These are phyloP conservation scores for Pipistrellus kuhlii DNA, from an alignment of 2,797 vertebrate genomes.

Conservation along the genomic window DNA sequence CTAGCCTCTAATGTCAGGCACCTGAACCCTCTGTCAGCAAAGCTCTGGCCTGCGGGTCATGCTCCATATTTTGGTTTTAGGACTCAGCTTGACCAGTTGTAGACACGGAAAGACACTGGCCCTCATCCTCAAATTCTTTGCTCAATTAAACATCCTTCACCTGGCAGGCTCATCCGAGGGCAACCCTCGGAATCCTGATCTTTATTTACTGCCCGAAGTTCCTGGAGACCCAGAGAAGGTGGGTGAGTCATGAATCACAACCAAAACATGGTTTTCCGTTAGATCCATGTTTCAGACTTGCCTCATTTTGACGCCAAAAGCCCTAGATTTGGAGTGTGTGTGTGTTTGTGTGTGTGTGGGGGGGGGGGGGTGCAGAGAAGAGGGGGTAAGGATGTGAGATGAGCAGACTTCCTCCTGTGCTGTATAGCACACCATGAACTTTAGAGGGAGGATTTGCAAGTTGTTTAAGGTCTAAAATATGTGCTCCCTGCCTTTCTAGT, in stretches of 20 bases:
- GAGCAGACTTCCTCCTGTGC: background rate
- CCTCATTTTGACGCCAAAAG: conserved; percentile 2
- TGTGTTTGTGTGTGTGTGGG: too few species aligned
- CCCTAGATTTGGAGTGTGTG: background rate
- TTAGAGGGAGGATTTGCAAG: conserved; percentile 60
- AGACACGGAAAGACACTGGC: background rate
- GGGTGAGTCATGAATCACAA: background rate
- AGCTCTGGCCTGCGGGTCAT: too few species aligned
- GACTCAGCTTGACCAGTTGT: background rate
- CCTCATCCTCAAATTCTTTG: background rate
- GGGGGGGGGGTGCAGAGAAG: too few species aligned
- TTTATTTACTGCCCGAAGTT: background rate
- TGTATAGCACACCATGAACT: conserved; percentile 12
- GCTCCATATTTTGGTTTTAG: background rate
- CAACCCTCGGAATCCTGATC: background rate
- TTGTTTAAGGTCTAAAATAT: conserved; percentile 77
- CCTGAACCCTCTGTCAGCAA: background rate
- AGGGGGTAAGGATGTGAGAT: background rate
- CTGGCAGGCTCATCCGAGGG: background rate
- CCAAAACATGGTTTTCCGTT: background rate
- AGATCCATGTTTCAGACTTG: background rate
- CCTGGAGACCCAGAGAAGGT: background rate
- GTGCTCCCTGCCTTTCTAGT: conserved; percentile 76
- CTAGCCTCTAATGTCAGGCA: background rate
- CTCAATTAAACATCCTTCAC: background rate